Conservation (phyloP, 2,888 invertebrate genomes). For the Lepeophtheirus nordmannii region DNA sequence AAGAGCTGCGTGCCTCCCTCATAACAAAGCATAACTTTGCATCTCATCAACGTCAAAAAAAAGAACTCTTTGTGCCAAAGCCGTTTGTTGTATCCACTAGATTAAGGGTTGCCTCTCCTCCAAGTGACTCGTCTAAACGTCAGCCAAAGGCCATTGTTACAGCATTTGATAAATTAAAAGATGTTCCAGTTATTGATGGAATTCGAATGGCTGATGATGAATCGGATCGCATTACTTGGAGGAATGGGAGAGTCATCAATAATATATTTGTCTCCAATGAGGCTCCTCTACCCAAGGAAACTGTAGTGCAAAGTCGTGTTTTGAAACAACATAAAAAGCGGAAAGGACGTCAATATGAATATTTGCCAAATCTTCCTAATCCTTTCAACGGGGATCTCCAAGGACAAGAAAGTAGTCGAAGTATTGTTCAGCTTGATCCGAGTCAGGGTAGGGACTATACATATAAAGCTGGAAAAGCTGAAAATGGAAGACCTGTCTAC, state of each 20-base stretch:
- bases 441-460: conserved; percentile 21
- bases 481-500: conserved; percentile 25
- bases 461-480: conserved; percentile 14
- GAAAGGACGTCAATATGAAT: background rate
- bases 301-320: background rate
- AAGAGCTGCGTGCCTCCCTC: background rate
- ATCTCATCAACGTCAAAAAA: conserved; percentile 1
- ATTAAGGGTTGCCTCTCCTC: background rate
- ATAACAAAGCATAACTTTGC: conserved; percentile 14
- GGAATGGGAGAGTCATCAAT: conserved; percentile 73
- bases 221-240: conserved; percentile 50
- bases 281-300: conserved; percentile 34
- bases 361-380: background rate
- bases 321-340: background rate
- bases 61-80: conserved; percentile 5
- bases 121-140: background rate
- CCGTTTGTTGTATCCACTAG: conserved; percentile 15
- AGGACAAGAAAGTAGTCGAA: background rate
- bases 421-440: too few species aligned
- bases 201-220: conserved; percentile 18
- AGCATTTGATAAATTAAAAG: background rate
- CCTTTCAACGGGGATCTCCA: background rate
- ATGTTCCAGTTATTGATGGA: conserved; percentile 10
- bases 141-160: background rate
- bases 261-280: conserved; percentile 61